Percentiles rank a stretch among this genome's conserved stretches.
Evolutionary conservation across 2,797 vertebrate genomes (phyloP).

Genomic region (Lagocephalus sceleratus): DNA sequence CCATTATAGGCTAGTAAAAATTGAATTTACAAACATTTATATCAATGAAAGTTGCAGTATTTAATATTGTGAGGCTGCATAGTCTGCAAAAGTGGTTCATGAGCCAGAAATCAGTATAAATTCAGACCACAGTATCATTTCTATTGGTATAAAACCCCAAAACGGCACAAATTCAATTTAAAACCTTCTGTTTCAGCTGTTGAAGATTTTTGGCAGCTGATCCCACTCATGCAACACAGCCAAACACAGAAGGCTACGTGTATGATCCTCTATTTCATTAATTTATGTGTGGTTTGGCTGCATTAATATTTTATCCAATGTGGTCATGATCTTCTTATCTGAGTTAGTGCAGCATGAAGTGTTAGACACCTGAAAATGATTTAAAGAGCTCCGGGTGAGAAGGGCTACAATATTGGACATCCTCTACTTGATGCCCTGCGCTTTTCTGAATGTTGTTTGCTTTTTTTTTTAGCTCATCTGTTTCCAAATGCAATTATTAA

Average conservation of each 20-base stretch:
- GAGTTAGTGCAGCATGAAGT: no score
- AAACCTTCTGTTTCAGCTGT: not conserved
- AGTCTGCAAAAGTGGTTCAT: not conserved
- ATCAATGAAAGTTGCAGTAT: not conserved
- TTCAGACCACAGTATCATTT: not conserved
- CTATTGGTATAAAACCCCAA: not conserved
- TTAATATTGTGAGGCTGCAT: no score
- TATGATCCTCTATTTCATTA: no score
- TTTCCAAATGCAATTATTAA: constrained; percentile 15
- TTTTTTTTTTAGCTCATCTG: constrained; percentile 5
- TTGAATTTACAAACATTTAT: not conserved
- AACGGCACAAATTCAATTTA: no score
- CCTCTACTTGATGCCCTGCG: constrained; percentile 25
- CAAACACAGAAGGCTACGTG: no score
- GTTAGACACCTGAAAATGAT: no score
- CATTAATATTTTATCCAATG: no score
- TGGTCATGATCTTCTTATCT: no score
- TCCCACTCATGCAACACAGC: not conserved
- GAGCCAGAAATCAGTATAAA: not conserved
- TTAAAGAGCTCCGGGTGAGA: not conserved
- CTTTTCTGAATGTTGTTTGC: not conserved
- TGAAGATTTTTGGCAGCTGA: not conserved
- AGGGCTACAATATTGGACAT: constrained; percentile 11
- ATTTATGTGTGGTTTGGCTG: no score
- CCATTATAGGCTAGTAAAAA: not conserved